A percentile compares a stretch with the other conserved stretches of the same genome.
phyloP scores from a whole-genome alignment of 2,113 vertebrate genomes.

The Cervus canadensis region DNA sequence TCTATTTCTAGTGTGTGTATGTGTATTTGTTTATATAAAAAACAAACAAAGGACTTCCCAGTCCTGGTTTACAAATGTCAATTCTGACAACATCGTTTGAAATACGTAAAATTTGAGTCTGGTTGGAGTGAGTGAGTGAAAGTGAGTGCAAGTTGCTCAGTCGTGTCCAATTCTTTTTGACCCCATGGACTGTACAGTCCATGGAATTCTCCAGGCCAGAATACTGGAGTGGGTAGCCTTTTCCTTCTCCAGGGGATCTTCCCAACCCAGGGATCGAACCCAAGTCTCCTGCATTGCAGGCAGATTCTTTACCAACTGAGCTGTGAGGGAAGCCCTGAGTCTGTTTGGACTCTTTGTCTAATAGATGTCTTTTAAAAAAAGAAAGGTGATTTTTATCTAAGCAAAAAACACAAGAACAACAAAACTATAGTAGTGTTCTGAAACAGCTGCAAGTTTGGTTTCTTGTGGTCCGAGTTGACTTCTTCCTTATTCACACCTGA shows the following conservation, averaged over 20 bases:
- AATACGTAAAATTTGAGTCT: not conserved
- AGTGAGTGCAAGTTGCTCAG: not conserved
- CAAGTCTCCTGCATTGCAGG: not conserved
- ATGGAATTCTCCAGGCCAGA: not conserved
- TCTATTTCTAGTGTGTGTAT: not conserved
- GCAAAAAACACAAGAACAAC: not conserved
- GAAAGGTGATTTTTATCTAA: not conserved
- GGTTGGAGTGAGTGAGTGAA: not conserved
- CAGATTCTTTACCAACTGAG: not conserved
- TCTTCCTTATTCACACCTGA: not conserved
- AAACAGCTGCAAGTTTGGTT: not conserved
- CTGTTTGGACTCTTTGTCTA: not conserved
- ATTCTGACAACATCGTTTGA: not conserved
- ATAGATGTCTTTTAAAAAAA: not conserved
- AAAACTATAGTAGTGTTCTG: not conserved
- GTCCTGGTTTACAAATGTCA: not conserved
- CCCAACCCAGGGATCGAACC: not conserved
- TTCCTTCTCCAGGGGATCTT: not conserved
- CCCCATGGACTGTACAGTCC: not conserved
- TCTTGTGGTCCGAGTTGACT: not conserved
- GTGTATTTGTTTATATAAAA: not conserved
- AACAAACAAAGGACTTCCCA: not conserved
- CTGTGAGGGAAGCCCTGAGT: not conserved
- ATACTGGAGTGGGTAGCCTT: not conserved
- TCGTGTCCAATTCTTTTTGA: not conserved